Evolutionary conservation across 2,113 vertebrate species (phyloP), one percentile per base, ranked within the genome.

Genomic region (Motacilla alba): DNA sequence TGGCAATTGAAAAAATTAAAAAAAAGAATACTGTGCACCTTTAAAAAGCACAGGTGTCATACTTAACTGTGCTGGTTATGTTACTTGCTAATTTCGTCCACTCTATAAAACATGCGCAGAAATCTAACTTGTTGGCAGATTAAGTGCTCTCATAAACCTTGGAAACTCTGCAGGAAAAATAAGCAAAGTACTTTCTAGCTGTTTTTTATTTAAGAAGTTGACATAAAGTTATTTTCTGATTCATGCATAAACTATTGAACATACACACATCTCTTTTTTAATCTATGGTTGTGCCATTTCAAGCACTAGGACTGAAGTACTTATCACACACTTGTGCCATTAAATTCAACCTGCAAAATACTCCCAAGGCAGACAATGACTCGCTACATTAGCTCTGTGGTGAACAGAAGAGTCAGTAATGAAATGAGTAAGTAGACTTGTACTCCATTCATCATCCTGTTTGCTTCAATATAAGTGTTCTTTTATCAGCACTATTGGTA

Each of bases 371-470:
- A 93, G 97, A 95, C 93, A 98, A 98, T 98, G 98, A 99, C 98
- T 98, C 98, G 98, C 98, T 99, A 99, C 99, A 99, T 99, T 99
- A 99, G 98, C 98, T 99, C 98, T 96, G 98, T 98, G 98, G 98
- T 98, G 98, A 97, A 96, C 97, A 98, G 98, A 97, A 97, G 97
- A 98, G 94, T 97, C 96, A 94, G 98, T 99, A 99, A 99, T 99
- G 98, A 99, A 99, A 99, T 99, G 98, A 98, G 98, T 98, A 98
- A 98, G 98, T 98, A 98, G 98, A 98, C 98, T 97, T 98, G 98
- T 99, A 98, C 98, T 98, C 99, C 99, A 99, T 99, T 99, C 98
- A 99, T 99, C 99, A 99, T 99, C 97, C 99, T 99, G 99, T 98
- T 99, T 98, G 98, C 98, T 99, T 98, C 99, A 99, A 99, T 99